phyloP scores from a whole-genome alignment of 2,888 invertebrate species.

The Rhingia rostrata region DNA sequence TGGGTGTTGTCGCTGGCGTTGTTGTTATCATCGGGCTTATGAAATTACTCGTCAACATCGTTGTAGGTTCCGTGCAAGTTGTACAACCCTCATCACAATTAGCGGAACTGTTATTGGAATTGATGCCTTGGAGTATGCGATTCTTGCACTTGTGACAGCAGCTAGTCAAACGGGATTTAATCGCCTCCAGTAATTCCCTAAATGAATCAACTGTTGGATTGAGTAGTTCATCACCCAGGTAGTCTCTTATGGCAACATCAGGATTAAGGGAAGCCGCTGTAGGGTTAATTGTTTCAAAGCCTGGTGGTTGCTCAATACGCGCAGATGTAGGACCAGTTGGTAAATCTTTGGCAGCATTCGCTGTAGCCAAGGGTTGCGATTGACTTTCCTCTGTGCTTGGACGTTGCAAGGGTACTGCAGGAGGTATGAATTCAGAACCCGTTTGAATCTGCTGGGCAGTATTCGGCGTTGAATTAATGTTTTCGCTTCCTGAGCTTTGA shows the following conservation, averaged over 20 bases:
- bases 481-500: no score
- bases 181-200: conserved; percentile 63
- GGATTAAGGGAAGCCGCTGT: background rate
- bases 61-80: conserved; percentile 21
- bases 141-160: conserved; percentile 76
- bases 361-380: no score
- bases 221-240: conserved; percentile 2
- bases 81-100: conserved; percentile 14
- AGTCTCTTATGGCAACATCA: conserved; percentile 2
- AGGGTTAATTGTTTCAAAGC: background rate
- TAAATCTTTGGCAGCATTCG: no score
- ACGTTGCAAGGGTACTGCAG: no score
- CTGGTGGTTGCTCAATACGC: background rate
- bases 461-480: no score
- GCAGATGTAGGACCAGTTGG: background rate
- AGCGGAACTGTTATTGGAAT: conserved; percentile 8
- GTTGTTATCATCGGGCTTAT: background rate
- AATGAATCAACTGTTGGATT: conserved; percentile 42
- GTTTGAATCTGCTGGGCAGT: no score
- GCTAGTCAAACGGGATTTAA: conserved; percentile 67
- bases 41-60: background rate
- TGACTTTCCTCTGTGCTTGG: no score
- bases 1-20: background rate
- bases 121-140: conserved; percentile 54
- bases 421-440: no score